Conservation (phyloP, 2,113 vertebrate genomes). For the Edolisoma coerulescens region DNA sequence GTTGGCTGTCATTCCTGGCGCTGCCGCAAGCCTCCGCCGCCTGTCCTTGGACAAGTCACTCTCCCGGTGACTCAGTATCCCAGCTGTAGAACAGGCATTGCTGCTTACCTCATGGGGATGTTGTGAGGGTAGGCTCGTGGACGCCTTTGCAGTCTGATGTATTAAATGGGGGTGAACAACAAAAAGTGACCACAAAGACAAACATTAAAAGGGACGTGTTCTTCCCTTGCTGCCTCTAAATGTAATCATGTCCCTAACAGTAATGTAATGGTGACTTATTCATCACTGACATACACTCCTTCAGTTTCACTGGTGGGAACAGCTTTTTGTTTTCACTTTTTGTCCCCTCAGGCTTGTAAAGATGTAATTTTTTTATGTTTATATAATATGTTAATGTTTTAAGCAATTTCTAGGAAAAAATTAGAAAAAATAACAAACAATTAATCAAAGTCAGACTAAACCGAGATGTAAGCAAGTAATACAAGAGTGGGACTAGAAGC, state of each 20-base stretch:
- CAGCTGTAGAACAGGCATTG: not conserved
- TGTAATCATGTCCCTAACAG: not conserved
- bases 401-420: not conserved
- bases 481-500: not conserved
- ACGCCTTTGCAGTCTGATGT: not conserved
- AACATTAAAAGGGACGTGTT: not conserved
- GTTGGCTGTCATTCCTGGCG: not conserved
- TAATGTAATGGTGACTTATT: not conserved
- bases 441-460: not conserved
- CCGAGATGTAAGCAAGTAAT: not conserved
- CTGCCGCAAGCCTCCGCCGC: not conserved
- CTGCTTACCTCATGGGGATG: not conserved
- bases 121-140: not conserved
- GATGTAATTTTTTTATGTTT: not conserved
- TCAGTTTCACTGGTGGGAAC: not conserved
- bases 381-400: not conserved
- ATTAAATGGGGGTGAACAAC: not conserved
- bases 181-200: not conserved
- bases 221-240: not conserved
- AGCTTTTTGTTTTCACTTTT: not conserved
- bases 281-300: not conserved
- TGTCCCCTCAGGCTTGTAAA: not conserved
- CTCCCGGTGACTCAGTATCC: slow-evolving; percentile 8
- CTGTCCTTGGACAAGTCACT: not conserved
- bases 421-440: not conserved